Conservation (phyloP, 2,888 invertebrate species). For the Chymomyza procnemis region DNA sequence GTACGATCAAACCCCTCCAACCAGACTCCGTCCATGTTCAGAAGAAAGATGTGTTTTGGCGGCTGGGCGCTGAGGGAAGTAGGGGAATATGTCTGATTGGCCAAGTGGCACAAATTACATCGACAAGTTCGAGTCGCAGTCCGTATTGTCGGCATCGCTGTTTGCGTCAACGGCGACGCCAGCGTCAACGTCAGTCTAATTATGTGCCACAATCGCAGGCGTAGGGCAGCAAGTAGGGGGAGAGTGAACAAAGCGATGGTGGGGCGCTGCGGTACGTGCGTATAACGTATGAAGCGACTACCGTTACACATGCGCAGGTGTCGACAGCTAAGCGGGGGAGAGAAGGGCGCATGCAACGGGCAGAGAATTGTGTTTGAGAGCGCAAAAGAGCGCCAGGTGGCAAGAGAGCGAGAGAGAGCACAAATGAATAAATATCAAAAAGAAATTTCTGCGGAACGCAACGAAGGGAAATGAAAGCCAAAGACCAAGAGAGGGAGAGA, state of each 20-base stretch:
- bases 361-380: too few relatives aligned
- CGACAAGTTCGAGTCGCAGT: conserved; percentile 21
- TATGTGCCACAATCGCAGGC: conserved; percentile 12
- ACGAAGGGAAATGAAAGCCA: conserved; percentile 4
- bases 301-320: conserved; percentile 8
- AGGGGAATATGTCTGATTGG: conserved; percentile 17
- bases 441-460: background rate
- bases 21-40: background rate
- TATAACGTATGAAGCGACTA: background rate
- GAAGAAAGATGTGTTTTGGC: conserved; percentile 21
- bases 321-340: background rate
- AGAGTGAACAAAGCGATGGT: background rate
- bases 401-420: background rate
- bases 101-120: conserved; percentile 42
- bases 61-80: background rate
- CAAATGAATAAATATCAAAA: background rate
- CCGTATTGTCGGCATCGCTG: conserved; percentile 41
- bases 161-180: conserved; percentile 22
- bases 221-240: background rate
- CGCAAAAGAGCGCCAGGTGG: background rate
- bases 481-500: too few relatives aligned
- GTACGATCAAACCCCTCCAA: too few relatives aligned
- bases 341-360: too few relatives aligned
- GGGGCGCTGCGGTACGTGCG: conserved; percentile 1
- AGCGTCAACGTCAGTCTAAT: conserved; percentile 20